Conservation (phyloP, 2,113 vertebrate genomes). For the Fregata magnificens region DNA sequence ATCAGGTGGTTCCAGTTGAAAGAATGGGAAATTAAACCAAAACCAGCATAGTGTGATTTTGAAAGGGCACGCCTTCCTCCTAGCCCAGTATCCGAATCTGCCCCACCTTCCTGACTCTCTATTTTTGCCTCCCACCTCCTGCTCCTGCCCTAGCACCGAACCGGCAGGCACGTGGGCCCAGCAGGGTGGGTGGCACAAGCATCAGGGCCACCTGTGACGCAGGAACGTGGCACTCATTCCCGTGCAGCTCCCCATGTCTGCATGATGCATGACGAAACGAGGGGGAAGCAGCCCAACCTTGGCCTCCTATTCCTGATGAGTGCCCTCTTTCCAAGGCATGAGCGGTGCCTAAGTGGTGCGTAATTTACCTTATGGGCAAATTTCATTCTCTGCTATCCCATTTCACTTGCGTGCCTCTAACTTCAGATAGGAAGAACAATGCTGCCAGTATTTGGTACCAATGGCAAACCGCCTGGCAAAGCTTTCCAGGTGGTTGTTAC, state of each 20-base stretch:
- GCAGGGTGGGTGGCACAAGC: neutral
- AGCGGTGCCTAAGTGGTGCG: accelerated
- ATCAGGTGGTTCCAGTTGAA: too few species aligned
- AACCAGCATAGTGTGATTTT: neutral
- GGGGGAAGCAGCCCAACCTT: neutral
- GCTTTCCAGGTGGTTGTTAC: neutral
- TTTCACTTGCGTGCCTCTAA: accelerated
- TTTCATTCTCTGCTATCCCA: neutral
- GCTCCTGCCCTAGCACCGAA: neutral
- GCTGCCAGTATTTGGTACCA: neutral
- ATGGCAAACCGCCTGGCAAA: neutral
- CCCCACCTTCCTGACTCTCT: neutral
- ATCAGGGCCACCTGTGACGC: accelerated
- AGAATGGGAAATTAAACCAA: neutral
- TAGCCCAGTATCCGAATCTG: neutral
- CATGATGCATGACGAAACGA: neutral
- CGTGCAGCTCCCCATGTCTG: neutral
- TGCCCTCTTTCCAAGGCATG: neutral
- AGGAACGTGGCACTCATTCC: neutral
- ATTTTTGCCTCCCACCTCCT: neutral
- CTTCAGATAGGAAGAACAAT: neutral
- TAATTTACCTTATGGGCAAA: neutral
- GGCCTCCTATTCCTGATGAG: neutral
- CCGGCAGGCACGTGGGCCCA: accelerated
- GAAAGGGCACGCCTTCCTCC: neutral